These are phyloP conservation scores for Sylvia atricapilla DNA, from an alignment of 2,113 vertebrate genomes.

Conservation along the genomic window DNA sequence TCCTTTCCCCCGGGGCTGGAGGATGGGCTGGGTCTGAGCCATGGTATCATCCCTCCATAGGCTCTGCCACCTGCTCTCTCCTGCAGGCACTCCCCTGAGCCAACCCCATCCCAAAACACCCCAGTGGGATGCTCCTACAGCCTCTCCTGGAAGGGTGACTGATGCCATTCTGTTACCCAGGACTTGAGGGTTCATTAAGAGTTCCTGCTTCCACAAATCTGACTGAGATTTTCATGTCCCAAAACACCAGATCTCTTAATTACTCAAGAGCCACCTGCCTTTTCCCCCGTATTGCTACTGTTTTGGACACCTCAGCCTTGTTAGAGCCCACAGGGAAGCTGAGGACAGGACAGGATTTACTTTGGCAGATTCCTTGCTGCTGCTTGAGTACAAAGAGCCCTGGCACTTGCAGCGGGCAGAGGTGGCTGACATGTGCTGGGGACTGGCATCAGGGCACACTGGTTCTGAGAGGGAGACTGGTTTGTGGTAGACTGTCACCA, in stretches of 20 bases:
- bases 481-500: neutral
- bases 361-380: neutral
- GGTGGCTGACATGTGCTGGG: too few relatives aligned
- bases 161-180: neutral
- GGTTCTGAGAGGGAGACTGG: fast-evolving
- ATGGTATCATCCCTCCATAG: fast-evolving
- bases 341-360: neutral
- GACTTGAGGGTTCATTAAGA: neutral
- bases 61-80: neutral
- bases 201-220: neutral
- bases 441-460: fast-evolving
- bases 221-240: neutral
- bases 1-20: fast-evolving
- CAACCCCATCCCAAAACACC: neutral
- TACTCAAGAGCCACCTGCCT: neutral
- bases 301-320: neutral
- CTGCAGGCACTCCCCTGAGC: neutral
- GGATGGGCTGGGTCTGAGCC: neutral
- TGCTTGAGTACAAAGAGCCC: neutral
- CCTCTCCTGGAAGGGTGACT: fast-evolving
- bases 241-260: neutral
- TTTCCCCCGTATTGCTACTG: neutral
- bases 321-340: neutral
- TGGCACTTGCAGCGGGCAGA: neutral
- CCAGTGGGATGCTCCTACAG: too few relatives aligned